Evolutionary conservation across 2,888 invertebrate genomes (phyloP), one percentile per base, ranked within the genome.

Genomic region (Standfussiana lucernea): DNA sequence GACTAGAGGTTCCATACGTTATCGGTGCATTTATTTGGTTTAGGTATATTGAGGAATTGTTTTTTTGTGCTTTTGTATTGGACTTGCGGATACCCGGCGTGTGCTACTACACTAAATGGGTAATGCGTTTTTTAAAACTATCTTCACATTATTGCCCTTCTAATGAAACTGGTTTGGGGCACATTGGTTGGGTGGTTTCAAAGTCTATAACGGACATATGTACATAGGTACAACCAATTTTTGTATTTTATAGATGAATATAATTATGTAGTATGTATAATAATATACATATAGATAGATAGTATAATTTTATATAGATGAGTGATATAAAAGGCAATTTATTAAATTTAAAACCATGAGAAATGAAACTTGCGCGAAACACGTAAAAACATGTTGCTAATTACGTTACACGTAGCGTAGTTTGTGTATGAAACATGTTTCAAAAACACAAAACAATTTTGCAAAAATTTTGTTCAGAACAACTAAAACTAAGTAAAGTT

Each of bases 1-100:
- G 13, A 24, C 11, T 18, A 28, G 5, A 7, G 45, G 82, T 81
- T 81, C 79, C 81, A 72, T 72, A 53, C n/a, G n/a, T 75, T 32
- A 13, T 28, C 1, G 28, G 10, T 45, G 8, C n/a, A 11, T 40
- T 71, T 45, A 4, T 35, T 50, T 50, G 28, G 28, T 53, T n/a
- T 53, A 11, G 13, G 4, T 6, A 45, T 45, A 18, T 47, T 47
- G 42, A 13, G 6, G 15, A 4, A 13, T 42, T 13, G 42, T 42
- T 42, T 42, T 42, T 42, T 10, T 3, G 11, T 4, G 11, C 5
- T 56, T 56, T n/a, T 28, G 6, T 5, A 53, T 53, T 13, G 13
- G n/a, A n/a, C n/a, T n/a, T n/a, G n/a, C n/a, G n/a, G n/a, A n/a
- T n/a, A n/a, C n/a, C n/a, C n/a, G n/a, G n/a, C n/a, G n/a, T n/a